Evolutionary conservation across 2,888 invertebrate species (phyloP).

Genomic region (Calliopum simillimum): DNA sequence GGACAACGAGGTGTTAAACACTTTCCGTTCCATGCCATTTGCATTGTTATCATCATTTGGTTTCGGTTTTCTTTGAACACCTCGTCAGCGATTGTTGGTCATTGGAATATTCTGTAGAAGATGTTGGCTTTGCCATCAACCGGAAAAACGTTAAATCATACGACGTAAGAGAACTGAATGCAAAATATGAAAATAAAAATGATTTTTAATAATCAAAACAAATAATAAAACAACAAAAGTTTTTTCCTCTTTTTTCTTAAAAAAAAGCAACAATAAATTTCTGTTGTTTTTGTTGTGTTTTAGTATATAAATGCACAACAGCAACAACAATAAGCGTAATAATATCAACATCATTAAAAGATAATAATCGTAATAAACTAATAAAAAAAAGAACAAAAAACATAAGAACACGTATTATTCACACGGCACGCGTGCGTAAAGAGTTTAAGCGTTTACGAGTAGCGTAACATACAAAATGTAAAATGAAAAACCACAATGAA

Average conservation of each 20-base stretch:
- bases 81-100: not conserved
- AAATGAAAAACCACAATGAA: too few species aligned
- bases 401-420: too few species aligned
- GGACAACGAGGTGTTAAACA: conserved; percentile 38
- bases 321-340: conserved; percentile 21
- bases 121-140: too few species aligned
- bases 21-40: conserved; percentile 22
- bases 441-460: too few species aligned
- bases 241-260: conserved; percentile 7
- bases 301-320: conserved; percentile 22
- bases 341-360: conserved; percentile 55
- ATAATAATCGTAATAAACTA: conserved; percentile 64
- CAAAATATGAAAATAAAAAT: conserved; percentile 43
- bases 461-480: too few species aligned
- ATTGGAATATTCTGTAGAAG: too few species aligned
- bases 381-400: conserved; percentile 48
- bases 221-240: conserved; percentile 59
- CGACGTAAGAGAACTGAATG: conserved; percentile 50
- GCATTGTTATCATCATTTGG: not conserved
- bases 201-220: conserved; percentile 63
- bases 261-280: conserved; percentile 31
- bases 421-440: too few species aligned
- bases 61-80: not conserved
- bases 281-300: conserved; percentile 38
- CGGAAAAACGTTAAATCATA: too few species aligned